Evolutionary conservation across 2,888 invertebrate genomes (phyloP).

Genomic region (Chloromyia formosa): DNA sequence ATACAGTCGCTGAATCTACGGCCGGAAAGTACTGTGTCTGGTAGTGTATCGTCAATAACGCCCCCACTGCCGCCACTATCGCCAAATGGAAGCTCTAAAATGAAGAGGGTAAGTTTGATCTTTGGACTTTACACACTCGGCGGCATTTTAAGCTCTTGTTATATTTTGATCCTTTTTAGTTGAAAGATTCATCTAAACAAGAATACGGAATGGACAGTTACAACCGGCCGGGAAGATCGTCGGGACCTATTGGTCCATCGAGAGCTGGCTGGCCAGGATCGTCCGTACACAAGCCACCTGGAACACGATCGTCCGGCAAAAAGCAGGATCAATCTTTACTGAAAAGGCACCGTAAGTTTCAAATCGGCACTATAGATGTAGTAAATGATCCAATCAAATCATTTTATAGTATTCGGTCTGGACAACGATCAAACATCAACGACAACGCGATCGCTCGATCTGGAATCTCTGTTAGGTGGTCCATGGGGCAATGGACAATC

Average conservation of each 20-base stretch:
- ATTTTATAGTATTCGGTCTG: slow-evolving; percentile 71
- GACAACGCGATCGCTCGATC: slow-evolving; percentile 78
- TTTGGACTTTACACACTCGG: background rate
- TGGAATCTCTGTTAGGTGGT: slow-evolving; percentile 81
- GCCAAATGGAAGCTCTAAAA: slow-evolving; percentile 67
- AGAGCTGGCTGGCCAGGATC: slow-evolving; percentile 53
- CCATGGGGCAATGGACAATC: slow-evolving; percentile 63
- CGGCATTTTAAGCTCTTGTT: background rate
- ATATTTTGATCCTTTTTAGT: slow-evolving; percentile 15
- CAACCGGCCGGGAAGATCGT: slow-evolving; percentile 60
- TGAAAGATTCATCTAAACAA: slow-evolving; percentile 60
- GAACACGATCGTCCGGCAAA: slow-evolving; percentile 48
- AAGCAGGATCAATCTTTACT: slow-evolving; percentile 52
- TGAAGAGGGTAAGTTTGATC: slow-evolving; percentile 46
- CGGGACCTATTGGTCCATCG: slow-evolving; percentile 56
- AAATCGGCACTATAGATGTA: background rate
- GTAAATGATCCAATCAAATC: background rate
- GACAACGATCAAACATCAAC: slow-evolving; percentile 82
- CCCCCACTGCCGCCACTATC: slow-evolving; percentile 82
- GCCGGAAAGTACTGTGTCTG: slow-evolving; percentile 71
- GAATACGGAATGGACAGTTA: slow-evolving; percentile 67
- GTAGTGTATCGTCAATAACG: slow-evolving; percentile 76
- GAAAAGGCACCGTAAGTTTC: slow-evolving; percentile 52
- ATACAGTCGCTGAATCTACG: slow-evolving; percentile 71
- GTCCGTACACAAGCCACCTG: slow-evolving; percentile 51